Evolutionary conservation across 2,113 vertebrate species (phyloP).

Genomic region (Spea multiplicata): DNA sequence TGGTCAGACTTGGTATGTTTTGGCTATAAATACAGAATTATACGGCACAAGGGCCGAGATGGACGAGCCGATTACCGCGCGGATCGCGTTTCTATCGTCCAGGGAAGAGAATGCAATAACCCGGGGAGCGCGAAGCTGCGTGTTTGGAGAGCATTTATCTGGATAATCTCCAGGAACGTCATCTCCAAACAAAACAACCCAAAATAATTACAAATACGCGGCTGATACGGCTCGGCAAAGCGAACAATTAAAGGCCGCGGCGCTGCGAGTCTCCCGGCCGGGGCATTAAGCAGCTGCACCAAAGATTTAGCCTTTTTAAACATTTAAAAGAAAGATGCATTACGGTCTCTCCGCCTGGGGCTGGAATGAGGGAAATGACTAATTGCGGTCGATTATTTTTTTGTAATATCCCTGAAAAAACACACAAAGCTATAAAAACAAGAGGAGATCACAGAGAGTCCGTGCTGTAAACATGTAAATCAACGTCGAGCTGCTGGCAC

Average conservation of each 20-base stretch:
- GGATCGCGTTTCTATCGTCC: too few species aligned
- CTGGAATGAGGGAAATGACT: too few species aligned
- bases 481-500: too few species aligned
- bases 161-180: slow-evolving; percentile 53
- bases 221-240: slow-evolving; percentile 53
- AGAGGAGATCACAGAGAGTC: too few species aligned
- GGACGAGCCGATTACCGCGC: too few species aligned
- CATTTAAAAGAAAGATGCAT: not conserved
- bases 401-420: too few species aligned
- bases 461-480: too few species aligned
- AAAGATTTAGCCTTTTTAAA: not conserved
- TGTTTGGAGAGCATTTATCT: slow-evolving; percentile 55
- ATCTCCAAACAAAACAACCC: slow-evolving; percentile 61
- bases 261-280: not conserved
- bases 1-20: not conserved
- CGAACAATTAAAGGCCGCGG: slow-evolving; percentile 31
- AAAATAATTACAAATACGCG: slow-evolving; percentile 53
- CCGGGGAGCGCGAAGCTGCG: not conserved
- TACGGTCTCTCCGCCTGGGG: too few species aligned
- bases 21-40: not conserved
- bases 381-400: too few species aligned
- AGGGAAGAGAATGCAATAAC: not conserved
- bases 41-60: not conserved
- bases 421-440: too few species aligned
- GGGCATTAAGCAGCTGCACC: slow-evolving; percentile 3